Conservation (phyloP, 2,797 vertebrate genomes). For the Diceros bicornis region DNA sequence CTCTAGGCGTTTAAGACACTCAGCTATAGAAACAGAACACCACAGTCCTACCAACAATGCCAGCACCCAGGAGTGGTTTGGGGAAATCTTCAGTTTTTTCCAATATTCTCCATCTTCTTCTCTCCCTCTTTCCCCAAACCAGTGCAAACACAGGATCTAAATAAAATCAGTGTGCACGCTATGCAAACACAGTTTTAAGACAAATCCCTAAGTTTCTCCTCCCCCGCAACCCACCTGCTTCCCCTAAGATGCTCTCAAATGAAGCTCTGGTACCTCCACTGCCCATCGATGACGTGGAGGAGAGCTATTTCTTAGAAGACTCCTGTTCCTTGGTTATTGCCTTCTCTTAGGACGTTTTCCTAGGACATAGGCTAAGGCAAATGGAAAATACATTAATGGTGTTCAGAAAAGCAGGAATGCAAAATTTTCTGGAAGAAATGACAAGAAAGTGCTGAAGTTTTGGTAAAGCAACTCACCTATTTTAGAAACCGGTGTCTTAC, state of each 20-base stretch:
- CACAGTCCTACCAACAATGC: not conserved
- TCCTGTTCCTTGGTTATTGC: not conserved
- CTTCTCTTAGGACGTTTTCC: not conserved
- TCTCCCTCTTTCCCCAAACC: not conserved
- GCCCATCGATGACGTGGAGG: not conserved
- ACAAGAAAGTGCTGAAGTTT: not conserved
- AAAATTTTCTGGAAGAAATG: not conserved
- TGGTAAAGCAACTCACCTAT: not conserved
- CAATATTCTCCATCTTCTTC: not conserved
- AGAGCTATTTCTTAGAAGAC: slow-evolving; percentile 23
- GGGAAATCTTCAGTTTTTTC: not conserved
- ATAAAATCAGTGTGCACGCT: not conserved
- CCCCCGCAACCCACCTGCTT: not conserved
- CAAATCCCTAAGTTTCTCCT: not conserved
- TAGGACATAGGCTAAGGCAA: not conserved
- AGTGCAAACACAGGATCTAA: slow-evolving; percentile 44
- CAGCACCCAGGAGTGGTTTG: not conserved
- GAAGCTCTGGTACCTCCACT: not conserved
- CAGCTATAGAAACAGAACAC: not conserved
- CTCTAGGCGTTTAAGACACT: slow-evolving; percentile 46
- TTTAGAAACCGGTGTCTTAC: not conserved
- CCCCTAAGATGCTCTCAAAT: slow-evolving; percentile 36
- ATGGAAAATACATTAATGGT: not conserved
- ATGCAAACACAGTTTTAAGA: slow-evolving; percentile 27
- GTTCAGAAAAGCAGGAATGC: slow-evolving; percentile 43